These are phyloP conservation scores for Acrocephalus kingi DNA, from an alignment of 2,113 vertebrate species.

Conservation along the genomic window DNA sequence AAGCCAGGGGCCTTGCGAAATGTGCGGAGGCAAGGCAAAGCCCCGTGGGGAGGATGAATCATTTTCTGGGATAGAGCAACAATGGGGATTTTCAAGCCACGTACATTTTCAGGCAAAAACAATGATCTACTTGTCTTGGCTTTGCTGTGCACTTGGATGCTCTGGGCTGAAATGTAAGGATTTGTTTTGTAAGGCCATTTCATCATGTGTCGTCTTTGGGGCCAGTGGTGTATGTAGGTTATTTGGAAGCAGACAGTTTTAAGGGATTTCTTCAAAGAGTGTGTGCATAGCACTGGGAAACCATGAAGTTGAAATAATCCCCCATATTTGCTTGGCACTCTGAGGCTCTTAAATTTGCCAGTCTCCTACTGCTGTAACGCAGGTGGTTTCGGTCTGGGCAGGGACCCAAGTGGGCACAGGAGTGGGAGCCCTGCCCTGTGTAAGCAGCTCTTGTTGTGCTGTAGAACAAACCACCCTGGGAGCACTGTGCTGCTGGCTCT, in stretches of 20 bases:
- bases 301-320: background rate
- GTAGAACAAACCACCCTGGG: background rate
- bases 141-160: background rate
- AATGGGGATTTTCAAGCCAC: slow-evolving; percentile 24
- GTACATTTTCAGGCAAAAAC: background rate
- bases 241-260: background rate
- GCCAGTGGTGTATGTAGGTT: background rate
- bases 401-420: background rate
- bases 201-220: background rate
- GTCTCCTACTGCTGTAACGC: background rate
- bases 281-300: background rate
- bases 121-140: background rate
- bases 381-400: background rate
- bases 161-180: background rate
- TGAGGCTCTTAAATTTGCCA: background rate
- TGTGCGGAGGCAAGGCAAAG: background rate
- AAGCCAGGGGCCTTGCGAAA: slow-evolving; percentile 58
- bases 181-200: background rate
- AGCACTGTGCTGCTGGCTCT: background rate
- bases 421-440: background rate
- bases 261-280: background rate
- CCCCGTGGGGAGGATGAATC: slow-evolving; percentile 46
- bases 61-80: slow-evolving; percentile 1
- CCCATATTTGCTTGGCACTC: background rate
- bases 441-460: background rate